Base-by-base conservation (phyloP, 2,797 vertebrate species). In the Xiphorhynchus erythropygius region DNA sequence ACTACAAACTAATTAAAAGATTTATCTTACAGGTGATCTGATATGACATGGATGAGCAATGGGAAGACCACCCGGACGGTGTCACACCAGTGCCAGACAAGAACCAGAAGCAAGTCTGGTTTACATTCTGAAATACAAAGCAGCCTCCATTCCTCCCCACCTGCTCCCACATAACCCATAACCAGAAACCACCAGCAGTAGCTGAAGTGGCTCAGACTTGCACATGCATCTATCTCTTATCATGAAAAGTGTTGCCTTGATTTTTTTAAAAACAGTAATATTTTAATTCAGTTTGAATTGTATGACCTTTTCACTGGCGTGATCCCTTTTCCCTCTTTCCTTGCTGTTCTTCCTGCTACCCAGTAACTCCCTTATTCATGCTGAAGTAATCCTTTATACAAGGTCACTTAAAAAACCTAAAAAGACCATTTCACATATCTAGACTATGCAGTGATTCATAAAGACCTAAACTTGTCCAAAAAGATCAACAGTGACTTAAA, bases 71-170 rank as follows among this genome's bases (percentile, higher is more conserved):
- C 85, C 91, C 89, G 93, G 53, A 80, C 0, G 2, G 71, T 57
- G 64, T 85, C 84, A 94, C 37, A 64, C 30, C 25, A n/a, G 52
- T 21, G 37, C 82, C 84, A 85, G 89, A 93, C 85, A 85, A 91
- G 87, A 92, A 83, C 68, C 93, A 95, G 93, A 92, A 92, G 71
- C 44, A 70, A 89, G 24, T 37, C 89, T 93, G 83, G 50, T 86
- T 95, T 81, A 71, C 23, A 9, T 84, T 89, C 69, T 69, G 75
- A 88, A 82, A 49, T 23, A 82, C 53, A 93, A 68, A 91, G 14
- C 24, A 86, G 32, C 27, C 53, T 85, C 90, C 74, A 87, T 55
- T 81, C 64, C 62, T 71, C 28, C 71, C 53, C 82, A 96, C 83
- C 82, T 96, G 94, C 85, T 92, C 63, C 62, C 35, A 27, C 65